Evolutionary conservation across 2,797 vertebrate genomes (phyloP).

Genomic region (Chiroxiphia lanceolata): DNA sequence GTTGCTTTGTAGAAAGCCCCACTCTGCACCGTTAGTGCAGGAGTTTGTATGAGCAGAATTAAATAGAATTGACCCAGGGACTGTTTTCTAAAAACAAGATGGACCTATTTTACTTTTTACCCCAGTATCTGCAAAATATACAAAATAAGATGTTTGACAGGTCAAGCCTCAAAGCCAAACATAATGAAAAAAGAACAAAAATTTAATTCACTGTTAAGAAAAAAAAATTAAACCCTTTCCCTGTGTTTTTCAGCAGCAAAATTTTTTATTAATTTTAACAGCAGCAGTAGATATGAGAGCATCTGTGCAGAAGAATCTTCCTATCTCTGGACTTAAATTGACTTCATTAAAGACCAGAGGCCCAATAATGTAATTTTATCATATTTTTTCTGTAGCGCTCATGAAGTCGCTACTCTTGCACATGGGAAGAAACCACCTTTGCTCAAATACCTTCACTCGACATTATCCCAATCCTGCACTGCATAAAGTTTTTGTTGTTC

Average conservation of each 20-base stretch:
- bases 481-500: background rate
- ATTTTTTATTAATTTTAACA: slow-evolving; percentile 21
- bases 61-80: background rate
- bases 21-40: background rate
- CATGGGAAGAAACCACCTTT: background rate
- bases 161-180: background rate
- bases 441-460: background rate
- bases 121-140: background rate
- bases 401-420: background rate
- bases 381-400: background rate
- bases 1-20: slow-evolving; percentile 6
- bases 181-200: slow-evolving; percentile 38
- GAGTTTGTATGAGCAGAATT: background rate
- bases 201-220: slow-evolving; percentile 57
- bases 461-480: background rate
- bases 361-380: background rate
- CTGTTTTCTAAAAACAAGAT: background rate
- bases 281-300: background rate
- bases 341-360: slow-evolving; percentile 8
- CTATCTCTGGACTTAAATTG: background rate
- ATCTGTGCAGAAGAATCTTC: background rate
- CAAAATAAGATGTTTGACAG: background rate
- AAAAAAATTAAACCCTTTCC: slow-evolving; percentile 24
- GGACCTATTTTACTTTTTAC: slow-evolving; percentile 4
- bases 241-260: background rate